Conservation (phyloP, 2,797 vertebrate species). For the Pachyuromys duprasi region DNA sequence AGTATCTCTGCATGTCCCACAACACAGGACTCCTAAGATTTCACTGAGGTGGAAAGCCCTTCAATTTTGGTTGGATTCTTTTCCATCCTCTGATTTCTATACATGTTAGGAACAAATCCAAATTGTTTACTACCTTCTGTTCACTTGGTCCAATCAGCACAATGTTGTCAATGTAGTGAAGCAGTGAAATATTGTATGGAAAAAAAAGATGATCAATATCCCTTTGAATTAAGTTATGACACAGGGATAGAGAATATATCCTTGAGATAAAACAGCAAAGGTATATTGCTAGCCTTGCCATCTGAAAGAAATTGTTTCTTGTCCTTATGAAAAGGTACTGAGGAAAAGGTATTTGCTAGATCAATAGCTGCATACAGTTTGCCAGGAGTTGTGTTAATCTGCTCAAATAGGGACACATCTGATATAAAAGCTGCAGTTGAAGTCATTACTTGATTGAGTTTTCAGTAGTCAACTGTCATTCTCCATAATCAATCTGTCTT, state of each 20-base stretch:
- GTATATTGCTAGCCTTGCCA: neutral
- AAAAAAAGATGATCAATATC: neutral
- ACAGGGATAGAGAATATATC: neutral
- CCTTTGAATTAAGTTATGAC: neutral
- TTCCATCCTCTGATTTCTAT: neutral
- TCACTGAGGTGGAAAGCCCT: neutral
- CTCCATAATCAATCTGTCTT: neutral
- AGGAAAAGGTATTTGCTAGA: neutral
- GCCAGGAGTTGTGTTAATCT: neutral
- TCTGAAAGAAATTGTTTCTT: neutral
- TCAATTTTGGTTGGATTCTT: neutral
- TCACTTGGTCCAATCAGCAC: neutral
- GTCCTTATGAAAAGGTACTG: neutral
- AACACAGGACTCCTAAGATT: neutral
- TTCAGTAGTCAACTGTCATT: neutral
- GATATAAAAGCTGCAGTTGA: neutral
- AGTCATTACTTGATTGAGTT: neutral
- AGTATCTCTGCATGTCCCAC: neutral
- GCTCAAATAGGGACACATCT: neutral
- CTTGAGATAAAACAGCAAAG: neutral
- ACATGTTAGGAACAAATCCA: neutral
- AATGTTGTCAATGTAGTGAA: neutral
- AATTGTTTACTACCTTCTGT: neutral
- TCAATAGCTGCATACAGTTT: neutral
- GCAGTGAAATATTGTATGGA: neutral